Base-by-base conservation (phyloP, 2,888 invertebrate genomes). In the Dynastes hyllus region DNA sequence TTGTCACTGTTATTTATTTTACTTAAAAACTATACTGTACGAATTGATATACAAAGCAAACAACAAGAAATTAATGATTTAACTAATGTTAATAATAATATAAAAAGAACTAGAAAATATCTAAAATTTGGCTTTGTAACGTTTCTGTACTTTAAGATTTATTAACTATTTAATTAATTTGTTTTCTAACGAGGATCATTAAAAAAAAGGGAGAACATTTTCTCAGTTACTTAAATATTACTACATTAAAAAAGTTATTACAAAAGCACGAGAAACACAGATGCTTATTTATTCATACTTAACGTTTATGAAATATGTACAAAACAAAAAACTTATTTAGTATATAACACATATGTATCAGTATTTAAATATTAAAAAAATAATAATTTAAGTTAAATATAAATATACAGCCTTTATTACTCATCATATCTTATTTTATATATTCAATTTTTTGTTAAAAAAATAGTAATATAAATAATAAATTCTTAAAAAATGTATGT, bases 111-210 rank as follows among this genome's bases (percentile, higher is more conserved):
- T 45, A 75, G 27, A 13, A 69, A 51, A 69, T 69, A 75, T 75
- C 27, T 61, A 61, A 75, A 75, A 75, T 75, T 75, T 75, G 73
- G 73, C 73, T 61, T 75, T 75, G 73, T 75, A 75, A 75, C 27
- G 61, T 51, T 50, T 69, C 63, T 58, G 51, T 66, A n/a, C 11
- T 37, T 69, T 69, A 69, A 51, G 29, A 51, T 69, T 66, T 55
- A 6, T 55, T 3, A 29, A 63, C 2, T 27, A 22, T 22, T 22
- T 29, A 29, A 13, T 63, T 37, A 6, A 3, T 32, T 13, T 27
- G 29, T 63, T 63, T 63, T 63, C 13, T 63, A 22, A 27, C 9
- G 63, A 4, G 8, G 27, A 51, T 13, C 13, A 29, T 51, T 67
- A 45, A 67, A 67, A 66, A 63, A 65, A 65, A 65, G 32, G 37